Conservation (phyloP, 2,888 invertebrate species). For the Prionchulus punctatus region DNA sequence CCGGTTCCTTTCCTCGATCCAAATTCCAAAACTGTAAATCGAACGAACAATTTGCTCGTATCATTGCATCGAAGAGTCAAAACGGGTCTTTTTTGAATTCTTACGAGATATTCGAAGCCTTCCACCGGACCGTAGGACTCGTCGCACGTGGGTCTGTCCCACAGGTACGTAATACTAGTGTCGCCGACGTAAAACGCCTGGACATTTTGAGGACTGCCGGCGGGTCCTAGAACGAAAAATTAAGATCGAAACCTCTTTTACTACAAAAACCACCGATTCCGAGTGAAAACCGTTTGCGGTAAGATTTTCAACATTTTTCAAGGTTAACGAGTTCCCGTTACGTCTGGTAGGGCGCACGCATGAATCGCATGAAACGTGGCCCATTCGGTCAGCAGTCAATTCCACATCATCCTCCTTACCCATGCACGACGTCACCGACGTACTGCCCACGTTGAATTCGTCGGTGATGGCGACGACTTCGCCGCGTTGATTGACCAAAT, state of each 20-base stretch:
- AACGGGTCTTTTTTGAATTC: no score
- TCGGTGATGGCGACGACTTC: constrained; percentile 24
- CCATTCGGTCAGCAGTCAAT: no score
- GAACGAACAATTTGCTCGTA: background rate
- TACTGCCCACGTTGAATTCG: constrained; percentile 21
- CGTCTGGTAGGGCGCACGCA: no score
- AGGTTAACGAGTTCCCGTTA: no score
- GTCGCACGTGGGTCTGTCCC: constrained; percentile 23
- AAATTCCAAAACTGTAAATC: constrained; percentile 12
- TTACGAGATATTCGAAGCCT: constrained; percentile 28
- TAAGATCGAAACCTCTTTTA: no score
- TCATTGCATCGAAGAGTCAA: background rate
- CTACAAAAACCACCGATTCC: no score
- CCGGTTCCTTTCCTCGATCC: constrained; percentile 10
- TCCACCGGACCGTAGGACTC: constrained; percentile 24
- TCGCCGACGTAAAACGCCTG: constrained; percentile 14
- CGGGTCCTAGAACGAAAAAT: constrained; percentile 12
- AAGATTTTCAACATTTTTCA: no score
- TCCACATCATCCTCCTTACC: no score
- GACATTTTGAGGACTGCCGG: constrained; percentile 21
- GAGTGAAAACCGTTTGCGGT: no score
- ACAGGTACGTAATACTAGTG: constrained; percentile 15
- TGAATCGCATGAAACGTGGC: no score
- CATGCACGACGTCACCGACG: constrained; percentile 20
- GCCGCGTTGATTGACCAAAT: constrained; percentile 7